Evolutionary conservation across 1,140 invertebrate genomes (phyloP).

Genomic region (Tetranychus urticae): DNA sequence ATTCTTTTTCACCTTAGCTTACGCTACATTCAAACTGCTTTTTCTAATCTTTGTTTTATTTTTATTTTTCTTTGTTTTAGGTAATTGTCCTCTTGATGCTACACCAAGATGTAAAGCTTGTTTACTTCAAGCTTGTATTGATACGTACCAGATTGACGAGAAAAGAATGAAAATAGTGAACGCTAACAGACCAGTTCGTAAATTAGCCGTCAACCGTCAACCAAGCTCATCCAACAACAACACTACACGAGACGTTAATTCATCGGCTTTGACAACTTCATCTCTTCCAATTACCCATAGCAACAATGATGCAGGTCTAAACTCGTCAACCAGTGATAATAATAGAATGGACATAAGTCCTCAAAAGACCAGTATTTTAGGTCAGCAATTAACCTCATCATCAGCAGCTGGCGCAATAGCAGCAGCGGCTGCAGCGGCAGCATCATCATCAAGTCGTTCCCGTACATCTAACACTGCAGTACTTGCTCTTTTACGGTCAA

Average conservation of each 20-base stretch:
- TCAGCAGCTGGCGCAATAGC: not conserved
- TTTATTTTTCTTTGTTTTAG: not conserved
- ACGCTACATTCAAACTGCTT: not conserved
- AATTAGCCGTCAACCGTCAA: not conserved
- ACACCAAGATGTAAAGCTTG: conserved; percentile 8
- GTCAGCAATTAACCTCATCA: too few relatives aligned
- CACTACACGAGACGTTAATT: not conserved
- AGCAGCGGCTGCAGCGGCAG: not conserved
- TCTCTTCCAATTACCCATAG: too few relatives aligned
- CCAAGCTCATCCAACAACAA: not conserved
- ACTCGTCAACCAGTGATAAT: too few relatives aligned
- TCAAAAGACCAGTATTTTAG: too few relatives aligned
- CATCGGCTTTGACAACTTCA: not conserved
- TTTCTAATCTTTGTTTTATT: not conserved
- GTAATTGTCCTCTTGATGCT: conserved; percentile 4
- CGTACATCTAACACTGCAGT: not conserved
- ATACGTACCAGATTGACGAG: conserved; percentile 9
- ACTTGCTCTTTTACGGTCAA: not conserved
- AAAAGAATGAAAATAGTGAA: conserved; percentile 1
- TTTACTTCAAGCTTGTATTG: conserved; percentile 6
- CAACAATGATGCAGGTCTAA: too few relatives aligned
- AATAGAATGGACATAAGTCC: too few relatives aligned
- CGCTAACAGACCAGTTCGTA: not conserved
- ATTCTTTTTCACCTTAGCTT: not conserved
- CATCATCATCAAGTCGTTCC: not conserved